phyloP scores from a whole-genome alignment of 2,888 invertebrate genomes.

The Brachynemurus nebulosus region DNA sequence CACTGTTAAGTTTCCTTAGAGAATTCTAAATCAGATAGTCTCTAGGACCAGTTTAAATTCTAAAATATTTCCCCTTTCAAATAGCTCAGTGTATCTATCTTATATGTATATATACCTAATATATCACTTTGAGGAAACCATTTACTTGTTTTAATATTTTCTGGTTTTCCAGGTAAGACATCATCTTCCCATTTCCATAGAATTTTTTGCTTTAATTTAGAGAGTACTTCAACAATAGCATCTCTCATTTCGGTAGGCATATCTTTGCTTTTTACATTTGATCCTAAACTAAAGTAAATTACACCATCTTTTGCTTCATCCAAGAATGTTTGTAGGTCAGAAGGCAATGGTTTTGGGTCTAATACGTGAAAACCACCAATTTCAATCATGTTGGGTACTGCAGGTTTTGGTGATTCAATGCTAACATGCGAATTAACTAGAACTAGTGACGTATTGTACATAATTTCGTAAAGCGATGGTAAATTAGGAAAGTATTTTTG shows the following conservation, averaged over 20 bases:
- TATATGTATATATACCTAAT: too few species aligned
- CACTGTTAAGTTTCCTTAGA: too few species aligned
- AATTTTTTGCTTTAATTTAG: conserved; percentile 25
- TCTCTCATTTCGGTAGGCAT: conserved; percentile 21
- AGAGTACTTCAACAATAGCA: conserved; percentile 24
- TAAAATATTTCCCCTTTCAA: too few species aligned
- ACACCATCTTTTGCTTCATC: conserved; percentile 25
- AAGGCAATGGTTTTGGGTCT: conserved; percentile 12
- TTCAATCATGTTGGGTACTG: conserved; percentile 20
- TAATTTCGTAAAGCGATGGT: conserved; percentile 13
- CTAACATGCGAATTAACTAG: conserved; percentile 19
- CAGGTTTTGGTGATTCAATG: conserved; percentile 17
- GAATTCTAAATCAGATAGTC: too few species aligned
- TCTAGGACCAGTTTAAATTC: too few species aligned
- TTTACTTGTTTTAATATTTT: conserved; percentile 17
- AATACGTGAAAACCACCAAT: conserved; percentile 20
- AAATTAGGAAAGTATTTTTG: conserved; percentile 20
- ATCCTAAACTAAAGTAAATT: conserved; percentile 28
- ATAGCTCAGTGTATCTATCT: too few species aligned
- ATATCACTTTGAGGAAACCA: conserved; percentile 20
- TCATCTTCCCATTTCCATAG: conserved; percentile 28
- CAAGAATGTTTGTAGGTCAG: conserved; percentile 23
- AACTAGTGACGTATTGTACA: conserved; percentile 15
- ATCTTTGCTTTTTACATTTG: conserved; percentile 22
- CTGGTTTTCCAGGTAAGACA: conserved; percentile 12